phyloP scores from a whole-genome alignment of 2,797 vertebrate genomes.

The Euthynnus affinis region DNA sequence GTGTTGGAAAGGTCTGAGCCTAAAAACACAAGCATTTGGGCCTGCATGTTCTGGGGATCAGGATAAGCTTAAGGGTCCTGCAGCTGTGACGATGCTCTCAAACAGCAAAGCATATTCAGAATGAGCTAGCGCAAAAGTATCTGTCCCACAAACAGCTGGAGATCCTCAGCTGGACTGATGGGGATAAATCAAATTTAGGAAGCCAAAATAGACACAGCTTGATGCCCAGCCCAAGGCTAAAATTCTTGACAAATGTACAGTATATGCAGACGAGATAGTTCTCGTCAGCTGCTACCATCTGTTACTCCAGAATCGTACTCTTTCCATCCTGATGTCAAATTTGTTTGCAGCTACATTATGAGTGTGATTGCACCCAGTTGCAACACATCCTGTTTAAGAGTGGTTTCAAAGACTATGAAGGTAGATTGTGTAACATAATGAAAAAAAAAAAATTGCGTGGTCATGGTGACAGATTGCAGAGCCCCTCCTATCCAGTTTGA shows the following conservation, averaged over 20 bases:
- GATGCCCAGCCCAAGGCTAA: slow-evolving; percentile 72
- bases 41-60: slow-evolving; percentile 59
- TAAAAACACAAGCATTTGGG: slow-evolving; percentile 41
- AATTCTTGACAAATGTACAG: slow-evolving; percentile 75
- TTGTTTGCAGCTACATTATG: neutral
- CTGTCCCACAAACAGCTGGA: slow-evolving; percentile 80
- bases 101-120: slow-evolving; percentile 69
- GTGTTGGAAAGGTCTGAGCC: slow-evolving; percentile 13
- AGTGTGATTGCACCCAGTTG: neutral
- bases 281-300: slow-evolving; percentile 64
- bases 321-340: slow-evolving; percentile 7
- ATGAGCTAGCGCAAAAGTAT: slow-evolving; percentile 77
- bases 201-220: slow-evolving; percentile 81
- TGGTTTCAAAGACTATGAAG: slow-evolving; percentile 2
- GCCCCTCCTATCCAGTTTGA: neutral
- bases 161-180: slow-evolving; percentile 72
- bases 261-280: slow-evolving; percentile 74
- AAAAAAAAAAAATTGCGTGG: too few species aligned
- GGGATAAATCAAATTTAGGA: slow-evolving; percentile 79
- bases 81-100: slow-evolving; percentile 60
- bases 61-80: slow-evolving; percentile 59
- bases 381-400: neutral
- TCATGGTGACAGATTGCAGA: neutral
- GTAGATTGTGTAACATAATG: neutral
- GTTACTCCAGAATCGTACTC: slow-evolving; percentile 14